phyloP scores from a whole-genome alignment of 2,797 vertebrate genomes.

The Emys orbicularis region DNA sequence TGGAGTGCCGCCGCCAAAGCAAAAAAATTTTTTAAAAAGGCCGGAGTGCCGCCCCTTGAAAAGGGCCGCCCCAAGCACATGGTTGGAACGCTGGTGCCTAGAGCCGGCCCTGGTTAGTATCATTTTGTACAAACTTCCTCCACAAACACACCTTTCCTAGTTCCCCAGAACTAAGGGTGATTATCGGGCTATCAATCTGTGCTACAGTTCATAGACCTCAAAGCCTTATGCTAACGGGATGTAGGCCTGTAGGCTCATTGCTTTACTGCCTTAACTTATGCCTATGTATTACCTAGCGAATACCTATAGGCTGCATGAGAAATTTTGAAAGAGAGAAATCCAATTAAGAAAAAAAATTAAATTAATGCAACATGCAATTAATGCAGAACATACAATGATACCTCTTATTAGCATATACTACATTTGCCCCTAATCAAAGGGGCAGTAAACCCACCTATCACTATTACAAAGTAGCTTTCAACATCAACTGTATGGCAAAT shows the following conservation, averaged over 20 bases:
- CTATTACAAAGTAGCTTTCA: not conserved
- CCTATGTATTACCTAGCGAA: not conserved
- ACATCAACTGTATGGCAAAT: not conserved
- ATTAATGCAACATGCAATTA: not conserved
- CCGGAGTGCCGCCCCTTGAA: too few relatives aligned
- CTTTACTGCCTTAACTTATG: not conserved
- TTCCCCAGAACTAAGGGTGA: not conserved
- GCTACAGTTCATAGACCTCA: not conserved
- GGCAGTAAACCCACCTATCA: accelerated
- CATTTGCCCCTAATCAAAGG: not conserved
- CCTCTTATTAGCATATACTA: not conserved
- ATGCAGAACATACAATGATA: not conserved
- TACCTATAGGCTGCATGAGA: not conserved
- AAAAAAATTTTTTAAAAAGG: too few relatives aligned
- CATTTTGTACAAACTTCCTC: not conserved
- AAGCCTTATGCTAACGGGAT: not conserved
- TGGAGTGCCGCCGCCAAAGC: too few relatives aligned
- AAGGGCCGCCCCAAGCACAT: too few relatives aligned
- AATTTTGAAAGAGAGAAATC: not conserved
- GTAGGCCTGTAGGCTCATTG: not conserved
- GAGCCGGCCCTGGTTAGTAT: not conserved
- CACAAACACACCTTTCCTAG: not conserved
- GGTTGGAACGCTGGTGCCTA: too few relatives aligned
- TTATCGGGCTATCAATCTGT: not conserved
- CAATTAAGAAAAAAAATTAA: not conserved